Conservation (phyloP, 2,888 invertebrate species). For the Hirtodrosophila histrioides region DNA sequence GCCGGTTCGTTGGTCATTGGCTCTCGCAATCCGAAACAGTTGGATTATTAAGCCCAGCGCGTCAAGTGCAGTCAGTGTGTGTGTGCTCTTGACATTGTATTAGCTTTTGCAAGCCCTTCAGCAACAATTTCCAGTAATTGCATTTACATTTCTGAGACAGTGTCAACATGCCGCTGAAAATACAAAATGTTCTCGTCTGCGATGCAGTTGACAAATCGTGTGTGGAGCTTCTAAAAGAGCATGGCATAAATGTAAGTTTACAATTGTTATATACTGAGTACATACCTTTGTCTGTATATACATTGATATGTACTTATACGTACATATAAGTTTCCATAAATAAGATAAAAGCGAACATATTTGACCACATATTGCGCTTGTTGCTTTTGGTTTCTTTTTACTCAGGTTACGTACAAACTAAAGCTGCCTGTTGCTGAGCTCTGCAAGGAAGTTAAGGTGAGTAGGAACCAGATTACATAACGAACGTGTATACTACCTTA, state of each 20-base stretch:
- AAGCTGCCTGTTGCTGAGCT: slow-evolving; percentile 92
- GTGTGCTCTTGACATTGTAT: slow-evolving; percentile 2
- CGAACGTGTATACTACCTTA: slow-evolving; percentile 16
- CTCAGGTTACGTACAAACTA: slow-evolving; percentile 87
- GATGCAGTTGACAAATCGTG: slow-evolving; percentile 96
- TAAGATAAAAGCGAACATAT: slow-evolving; percentile 2
- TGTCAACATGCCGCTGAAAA: slow-evolving; percentile 86
- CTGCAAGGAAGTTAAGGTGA: slow-evolving; percentile 92
- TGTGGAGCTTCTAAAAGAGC: slow-evolving; percentile 90
- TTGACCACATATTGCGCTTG: slow-evolving; percentile 6
- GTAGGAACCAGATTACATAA: slow-evolving; percentile 65
- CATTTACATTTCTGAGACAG: slow-evolving; percentile 1
- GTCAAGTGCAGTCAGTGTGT: slow-evolving; percentile 36
- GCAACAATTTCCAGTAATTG: slow-evolving; percentile 5
- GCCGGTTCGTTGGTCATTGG: slow-evolving; percentile 26
- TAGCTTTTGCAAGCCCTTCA: slow-evolving; percentile 8
- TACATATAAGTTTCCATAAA: background rate
- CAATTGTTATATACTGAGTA: background rate
- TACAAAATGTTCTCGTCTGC: slow-evolving; percentile 94
- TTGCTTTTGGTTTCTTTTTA: slow-evolving; percentile 28
- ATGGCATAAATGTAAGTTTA: slow-evolving; percentile 90
- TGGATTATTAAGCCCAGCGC: slow-evolving; percentile 37
- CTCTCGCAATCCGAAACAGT: slow-evolving; percentile 51
- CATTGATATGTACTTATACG: background rate
- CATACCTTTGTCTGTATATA: background rate